These are phyloP conservation scores for Lysandra bellargus DNA, from an alignment of 2,888 invertebrate genomes.

Conservation along the genomic window DNA sequence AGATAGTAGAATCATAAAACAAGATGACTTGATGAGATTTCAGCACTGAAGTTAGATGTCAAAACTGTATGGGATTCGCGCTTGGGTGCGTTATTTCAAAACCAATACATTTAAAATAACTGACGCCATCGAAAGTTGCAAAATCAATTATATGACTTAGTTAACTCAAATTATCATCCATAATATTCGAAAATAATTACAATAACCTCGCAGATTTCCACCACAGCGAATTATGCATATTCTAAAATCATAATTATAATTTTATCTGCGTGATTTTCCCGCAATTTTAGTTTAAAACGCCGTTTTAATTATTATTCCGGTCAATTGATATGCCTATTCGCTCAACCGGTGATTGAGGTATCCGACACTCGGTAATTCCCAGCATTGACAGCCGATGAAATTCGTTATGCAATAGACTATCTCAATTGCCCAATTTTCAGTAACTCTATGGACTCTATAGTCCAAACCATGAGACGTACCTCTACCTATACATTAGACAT, in stretches of 20 bases:
- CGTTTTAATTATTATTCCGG: neutral
- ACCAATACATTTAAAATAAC: no score
- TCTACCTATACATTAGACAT: no score
- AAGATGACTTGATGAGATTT: no score
- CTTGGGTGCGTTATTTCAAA: no score
- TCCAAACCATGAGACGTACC: no score
- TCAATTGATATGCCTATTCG: conserved; percentile 2
- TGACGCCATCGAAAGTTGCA: neutral
- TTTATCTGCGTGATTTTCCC: neutral
- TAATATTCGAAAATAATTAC: neutral
- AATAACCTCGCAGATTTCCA: neutral
- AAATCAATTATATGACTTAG: neutral
- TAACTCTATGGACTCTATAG: neutral
- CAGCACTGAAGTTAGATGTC: no score
- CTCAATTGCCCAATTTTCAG: neutral
- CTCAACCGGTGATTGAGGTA: neutral
- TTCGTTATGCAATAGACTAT: neutral
- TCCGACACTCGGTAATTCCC: conserved; percentile 1
- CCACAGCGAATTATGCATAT: neutral
- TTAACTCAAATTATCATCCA: neutral
- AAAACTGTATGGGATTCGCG: no score
- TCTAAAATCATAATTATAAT: neutral
- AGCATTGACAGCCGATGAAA: neutral
- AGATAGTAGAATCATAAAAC: no score
- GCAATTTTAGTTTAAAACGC: neutral